Evolutionary conservation across 2,113 vertebrate species (phyloP).

Genomic region (Riparia riparia): DNA sequence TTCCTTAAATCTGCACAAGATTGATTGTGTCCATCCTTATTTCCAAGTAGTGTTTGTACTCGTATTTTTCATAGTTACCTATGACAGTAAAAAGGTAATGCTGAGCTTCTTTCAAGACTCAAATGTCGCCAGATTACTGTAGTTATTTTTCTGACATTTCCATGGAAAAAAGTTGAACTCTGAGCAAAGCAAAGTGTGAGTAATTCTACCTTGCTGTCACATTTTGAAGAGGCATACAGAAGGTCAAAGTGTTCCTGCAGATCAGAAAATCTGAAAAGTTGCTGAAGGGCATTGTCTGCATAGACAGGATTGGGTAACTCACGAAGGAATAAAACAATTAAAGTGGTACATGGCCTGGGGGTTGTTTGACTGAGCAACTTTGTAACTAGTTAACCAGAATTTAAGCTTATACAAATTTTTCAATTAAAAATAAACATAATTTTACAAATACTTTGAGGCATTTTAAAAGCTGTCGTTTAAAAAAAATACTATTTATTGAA

Average conservation of each 20-base stretch:
- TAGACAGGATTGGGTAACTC: not conserved
- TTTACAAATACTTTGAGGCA: not conserved
- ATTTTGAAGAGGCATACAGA: not conserved
- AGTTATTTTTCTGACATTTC: not conserved
- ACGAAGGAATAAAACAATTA: not conserved
- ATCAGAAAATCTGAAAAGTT: not conserved
- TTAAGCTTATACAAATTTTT: not conserved
- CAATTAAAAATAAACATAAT: not conserved
- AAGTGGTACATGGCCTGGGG: not conserved
- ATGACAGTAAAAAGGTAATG: not conserved
- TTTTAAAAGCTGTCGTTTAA: not conserved
- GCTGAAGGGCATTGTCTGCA: not conserved
- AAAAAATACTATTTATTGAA: not conserved
- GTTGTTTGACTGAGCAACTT: not conserved
- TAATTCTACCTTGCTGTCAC: slow-evolving; percentile 25
- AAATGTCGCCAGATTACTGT: not conserved
- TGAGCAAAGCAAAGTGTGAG: not conserved
- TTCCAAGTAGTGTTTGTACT: not conserved
- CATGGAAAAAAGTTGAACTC: not conserved
- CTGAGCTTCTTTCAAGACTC: not conserved
- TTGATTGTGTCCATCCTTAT: not conserved
- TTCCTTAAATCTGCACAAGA: not conserved
- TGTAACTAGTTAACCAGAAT: not conserved
- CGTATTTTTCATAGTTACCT: not conserved
- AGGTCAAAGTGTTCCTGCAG: not conserved